Conservation (phyloP, 2,888 invertebrate species). For the Amblyjoppa fuscipennis region DNA sequence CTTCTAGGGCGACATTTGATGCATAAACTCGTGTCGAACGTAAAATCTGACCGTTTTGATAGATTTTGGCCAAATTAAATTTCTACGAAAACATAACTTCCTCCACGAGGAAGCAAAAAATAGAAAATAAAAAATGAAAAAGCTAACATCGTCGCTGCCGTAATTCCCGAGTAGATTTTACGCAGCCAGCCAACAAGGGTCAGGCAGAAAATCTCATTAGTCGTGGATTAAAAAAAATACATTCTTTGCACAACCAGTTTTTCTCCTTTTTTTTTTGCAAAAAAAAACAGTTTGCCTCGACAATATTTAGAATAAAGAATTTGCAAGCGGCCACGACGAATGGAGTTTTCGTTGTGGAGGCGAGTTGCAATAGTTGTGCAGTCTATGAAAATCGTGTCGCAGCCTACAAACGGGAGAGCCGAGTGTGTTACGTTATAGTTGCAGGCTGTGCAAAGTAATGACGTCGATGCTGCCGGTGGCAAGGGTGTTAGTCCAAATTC, state of each 20-base stretch:
- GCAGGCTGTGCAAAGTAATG: conserved; percentile 25
- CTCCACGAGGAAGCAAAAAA: no score
- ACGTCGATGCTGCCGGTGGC: conserved; percentile 32
- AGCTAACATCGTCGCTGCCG: background rate
- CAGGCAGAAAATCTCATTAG: no score
- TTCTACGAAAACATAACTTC: no score
- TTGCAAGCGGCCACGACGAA: background rate
- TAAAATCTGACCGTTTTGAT: no score
- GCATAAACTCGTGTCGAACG: no score
- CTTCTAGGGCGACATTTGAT: no score
- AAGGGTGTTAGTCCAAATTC: conserved; percentile 3
- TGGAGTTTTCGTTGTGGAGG: background rate
- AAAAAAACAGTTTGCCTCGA: no score
- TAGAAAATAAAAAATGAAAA: background rate
- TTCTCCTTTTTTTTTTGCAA: background rate
- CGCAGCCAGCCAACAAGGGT: no score
- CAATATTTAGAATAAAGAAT: background rate
- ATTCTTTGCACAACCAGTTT: no score
- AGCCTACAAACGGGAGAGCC: background rate
- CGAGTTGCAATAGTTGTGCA: no score
- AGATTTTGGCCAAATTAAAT: no score
- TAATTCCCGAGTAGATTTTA: background rate
- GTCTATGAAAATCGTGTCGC: background rate
- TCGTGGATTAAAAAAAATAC: no score
- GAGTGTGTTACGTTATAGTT: background rate